Conservation (phyloP, 2,888 invertebrate genomes). For the Lordiphosa fenestrarum region DNA sequence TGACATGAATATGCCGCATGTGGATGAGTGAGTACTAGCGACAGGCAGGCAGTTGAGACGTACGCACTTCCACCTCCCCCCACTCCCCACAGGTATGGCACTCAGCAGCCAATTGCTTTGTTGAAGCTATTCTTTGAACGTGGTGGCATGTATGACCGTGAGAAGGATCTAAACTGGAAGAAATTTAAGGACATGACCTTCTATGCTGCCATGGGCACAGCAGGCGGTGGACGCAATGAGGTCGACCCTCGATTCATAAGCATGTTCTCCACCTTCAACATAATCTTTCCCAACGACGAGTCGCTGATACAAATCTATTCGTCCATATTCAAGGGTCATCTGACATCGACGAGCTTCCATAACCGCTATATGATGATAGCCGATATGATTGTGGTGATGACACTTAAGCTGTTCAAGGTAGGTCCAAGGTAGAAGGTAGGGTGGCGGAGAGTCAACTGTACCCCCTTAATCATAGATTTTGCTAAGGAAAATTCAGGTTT, state of each 20-base stretch:
- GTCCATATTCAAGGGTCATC: conserved; percentile 90
- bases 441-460: no score
- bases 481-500: no score
- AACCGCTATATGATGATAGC: conserved; percentile 85
- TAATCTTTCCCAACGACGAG: conserved; percentile 89
- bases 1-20: conserved; percentile 96
- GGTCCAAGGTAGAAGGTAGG: no score
- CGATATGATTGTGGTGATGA: conserved; percentile 87
- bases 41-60: conserved; percentile 7
- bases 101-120: conserved; percentile 95
- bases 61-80: background rate
- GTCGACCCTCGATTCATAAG: conserved; percentile 95
- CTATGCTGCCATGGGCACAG: conserved; percentile 91
- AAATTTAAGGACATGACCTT: conserved; percentile 89
- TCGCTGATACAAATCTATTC: conserved; percentile 91
- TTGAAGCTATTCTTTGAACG: conserved; percentile 94
- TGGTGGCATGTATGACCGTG: conserved; percentile 93
- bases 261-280: conserved; percentile 92
- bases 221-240: conserved; percentile 94
- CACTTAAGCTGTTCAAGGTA: conserved; percentile 90
- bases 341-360: conserved; percentile 83
- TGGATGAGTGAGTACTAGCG: conserved; percentile 79
- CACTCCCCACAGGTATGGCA: conserved; percentile 84
- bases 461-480: no score
- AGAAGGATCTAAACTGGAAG: conserved; percentile 94